phyloP scores from a whole-genome alignment of 2,113 vertebrate species.

The Limnothrissa miodon region DNA sequence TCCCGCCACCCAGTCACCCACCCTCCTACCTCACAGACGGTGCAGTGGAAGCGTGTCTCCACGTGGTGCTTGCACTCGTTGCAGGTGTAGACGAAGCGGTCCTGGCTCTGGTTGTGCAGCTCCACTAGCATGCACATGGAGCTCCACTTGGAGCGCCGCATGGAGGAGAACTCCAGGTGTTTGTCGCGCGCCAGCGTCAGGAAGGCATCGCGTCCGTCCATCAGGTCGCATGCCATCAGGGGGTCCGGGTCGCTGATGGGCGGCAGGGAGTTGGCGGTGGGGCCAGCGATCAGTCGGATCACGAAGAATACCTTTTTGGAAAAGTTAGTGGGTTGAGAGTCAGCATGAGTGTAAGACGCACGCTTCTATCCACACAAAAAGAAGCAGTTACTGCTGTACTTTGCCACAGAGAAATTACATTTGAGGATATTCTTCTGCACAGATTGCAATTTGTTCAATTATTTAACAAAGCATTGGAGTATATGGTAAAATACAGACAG shows the following conservation, averaged over 20 bases:
- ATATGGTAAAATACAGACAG: too few relatives aligned
- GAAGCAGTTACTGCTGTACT: too few relatives aligned
- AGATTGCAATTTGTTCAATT: too few relatives aligned
- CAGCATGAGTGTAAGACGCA: background rate
- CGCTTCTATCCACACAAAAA: background rate
- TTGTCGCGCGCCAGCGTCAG: slow-evolving; percentile 95
- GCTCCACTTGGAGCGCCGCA: slow-evolving; percentile 92
- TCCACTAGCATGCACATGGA: slow-evolving; percentile 98
- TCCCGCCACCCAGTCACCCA: too few relatives aligned
- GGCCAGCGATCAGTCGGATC: slow-evolving; percentile 91
- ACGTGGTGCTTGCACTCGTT: slow-evolving; percentile 97
- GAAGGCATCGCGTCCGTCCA: slow-evolving; percentile 98
- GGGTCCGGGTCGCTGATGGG: slow-evolving; percentile 88
- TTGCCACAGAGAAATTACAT: too few relatives aligned
- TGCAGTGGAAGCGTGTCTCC: slow-evolving; percentile 97
- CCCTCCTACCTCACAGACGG: slow-evolving; percentile 89
- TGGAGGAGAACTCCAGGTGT: slow-evolving; percentile 94
- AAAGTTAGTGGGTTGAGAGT: background rate
- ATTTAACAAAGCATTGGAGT: too few relatives aligned
- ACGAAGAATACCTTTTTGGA: slow-evolving; percentile 91
- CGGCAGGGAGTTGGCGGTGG: slow-evolving; percentile 90
- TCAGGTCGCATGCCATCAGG: slow-evolving; percentile 93
- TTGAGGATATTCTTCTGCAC: too few relatives aligned
- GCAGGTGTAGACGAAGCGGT: slow-evolving; percentile 97
- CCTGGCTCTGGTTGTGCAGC: slow-evolving; percentile 96